These are phyloP conservation scores for Stratiomys singularior DNA, from an alignment of 2,888 invertebrate genomes.

Conservation along the genomic window DNA sequence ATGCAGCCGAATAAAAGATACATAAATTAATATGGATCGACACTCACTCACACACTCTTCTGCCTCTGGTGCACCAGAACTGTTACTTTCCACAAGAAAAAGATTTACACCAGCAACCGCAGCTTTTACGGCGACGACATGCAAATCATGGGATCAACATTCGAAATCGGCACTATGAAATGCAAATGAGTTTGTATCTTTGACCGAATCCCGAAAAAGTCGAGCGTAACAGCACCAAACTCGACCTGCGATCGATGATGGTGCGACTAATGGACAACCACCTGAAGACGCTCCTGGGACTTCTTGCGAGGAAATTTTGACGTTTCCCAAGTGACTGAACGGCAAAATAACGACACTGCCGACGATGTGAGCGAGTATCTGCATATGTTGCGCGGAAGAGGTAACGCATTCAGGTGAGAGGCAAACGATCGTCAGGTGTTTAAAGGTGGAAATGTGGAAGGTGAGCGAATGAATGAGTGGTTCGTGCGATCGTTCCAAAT, in stretches of 20 bases:
- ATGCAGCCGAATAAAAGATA: not conserved
- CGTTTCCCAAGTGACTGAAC: conserved; percentile 3
- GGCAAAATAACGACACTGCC: conserved; percentile 8
- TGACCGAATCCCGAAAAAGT: no score
- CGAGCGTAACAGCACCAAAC: not conserved
- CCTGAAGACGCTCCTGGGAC: not conserved
- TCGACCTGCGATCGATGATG: not conserved
- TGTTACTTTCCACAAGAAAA: not conserved
- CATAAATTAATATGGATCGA: not conserved
- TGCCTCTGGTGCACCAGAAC: not conserved
- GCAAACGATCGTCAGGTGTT: conserved; percentile 23
- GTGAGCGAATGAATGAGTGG: not conserved
- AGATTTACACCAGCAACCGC: no score
- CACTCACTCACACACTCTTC: not conserved
- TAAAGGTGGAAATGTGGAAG: conserved; percentile 21
- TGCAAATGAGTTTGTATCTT: conserved; percentile 1
- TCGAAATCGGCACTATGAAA: not conserved
- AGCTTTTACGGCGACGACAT: not conserved
- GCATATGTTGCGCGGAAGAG: not conserved
- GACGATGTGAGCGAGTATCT: not conserved
- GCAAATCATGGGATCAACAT: not conserved
- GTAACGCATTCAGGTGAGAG: conserved; percentile 29
- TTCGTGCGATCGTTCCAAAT: not conserved
- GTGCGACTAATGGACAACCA: not conserved
- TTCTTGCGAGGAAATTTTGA: conserved; percentile 10